Evolutionary conservation across 2,888 invertebrate species (phyloP).

Genomic region (Ormia ochracea): DNA sequence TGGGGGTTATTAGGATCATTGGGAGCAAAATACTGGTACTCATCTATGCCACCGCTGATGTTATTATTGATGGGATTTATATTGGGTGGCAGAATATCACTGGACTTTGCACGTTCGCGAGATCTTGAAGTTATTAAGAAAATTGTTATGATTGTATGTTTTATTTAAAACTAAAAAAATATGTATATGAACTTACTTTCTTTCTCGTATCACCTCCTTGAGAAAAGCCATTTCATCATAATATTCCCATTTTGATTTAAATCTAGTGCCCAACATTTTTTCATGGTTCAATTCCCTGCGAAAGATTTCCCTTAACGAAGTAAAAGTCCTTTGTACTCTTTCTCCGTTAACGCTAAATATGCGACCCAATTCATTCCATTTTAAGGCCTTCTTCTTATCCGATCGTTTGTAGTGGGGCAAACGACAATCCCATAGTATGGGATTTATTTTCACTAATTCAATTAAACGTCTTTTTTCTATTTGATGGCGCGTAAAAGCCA

Average conservation of each 20-base stretch:
- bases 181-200: slow-evolving; percentile 70
- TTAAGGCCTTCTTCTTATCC: slow-evolving; percentile 74
- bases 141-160: neutral
- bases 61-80: slow-evolving; percentile 64
- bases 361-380: slow-evolving; percentile 75
- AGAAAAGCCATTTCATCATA: slow-evolving; percentile 75
- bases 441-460: slow-evolving; percentile 74
- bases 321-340: slow-evolving; percentile 74
- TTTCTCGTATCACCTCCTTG: slow-evolving; percentile 74
- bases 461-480: slow-evolving; percentile 75
- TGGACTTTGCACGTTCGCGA: slow-evolving; percentile 69
- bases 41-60: slow-evolving; percentile 67
- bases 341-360: slow-evolving; percentile 74
- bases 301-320: slow-evolving; percentile 74
- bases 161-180: neutral
- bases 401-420: slow-evolving; percentile 75
- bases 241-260: slow-evolving; percentile 75
- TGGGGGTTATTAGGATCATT: slow-evolving; percentile 74
- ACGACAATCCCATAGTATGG: slow-evolving; percentile 75
- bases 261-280: slow-evolving; percentile 72
- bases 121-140: slow-evolving; percentile 65
- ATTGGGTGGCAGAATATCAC: slow-evolving; percentile 47
- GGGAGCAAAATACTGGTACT: slow-evolving; percentile 73
- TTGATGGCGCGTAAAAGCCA: slow-evolving; percentile 76
- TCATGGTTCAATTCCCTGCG: slow-evolving; percentile 74